Base-by-base conservation (phyloP, 2,888 invertebrate species). In the Yponomeuta cagnagella region DNA sequence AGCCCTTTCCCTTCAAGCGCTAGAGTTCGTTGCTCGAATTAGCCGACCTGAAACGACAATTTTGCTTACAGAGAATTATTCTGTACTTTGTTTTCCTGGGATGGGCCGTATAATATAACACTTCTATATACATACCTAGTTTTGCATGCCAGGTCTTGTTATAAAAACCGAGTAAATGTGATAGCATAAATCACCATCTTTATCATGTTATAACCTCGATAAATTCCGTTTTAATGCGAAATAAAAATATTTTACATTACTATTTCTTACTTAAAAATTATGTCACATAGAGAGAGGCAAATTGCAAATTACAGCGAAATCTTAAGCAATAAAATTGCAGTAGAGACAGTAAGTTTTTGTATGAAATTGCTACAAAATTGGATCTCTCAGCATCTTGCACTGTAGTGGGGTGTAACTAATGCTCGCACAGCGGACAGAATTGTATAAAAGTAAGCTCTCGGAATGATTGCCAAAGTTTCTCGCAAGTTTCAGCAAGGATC, bases 331-430 rank as follows among this genome's bases (percentile, higher is more conserved):
- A 23, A 30, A 30, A 8, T 65, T 31, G 15, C 1, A 33, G 12
- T 30, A 65, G 65, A 31, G 31, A 10, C n/a, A 65, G 31, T 65
- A 31, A 33, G 65, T 65, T 33, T 30, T 65, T 65, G 33, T 30
- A 65, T 31, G 8, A 65, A 65, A 65, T 65, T 75, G 76, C 72
- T 72, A 15, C 74, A 72, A 74, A 76, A 74, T 73, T 72, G 73
- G 76, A 75, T 73, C 73, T 69, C 72, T 74, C 76, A 73, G 76
- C 67, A 70, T 70, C 63, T 69, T 70, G 75, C 74, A 73, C 74
- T 65, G 31, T 31, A 2, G 33, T 77, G 78, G 78, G 82, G 83
- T 86, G 83, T 85, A 86, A 88, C 85, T 85, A 87, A 87, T 80
- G 78, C 78, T 76, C 72, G 74, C 23, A 12, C 31, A 65, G 31